Percentiles rank a stretch among this genome's conserved stretches.
Conservation (phyloP, 2,113 vertebrate genomes). For the Climacteris rufus region DNA sequence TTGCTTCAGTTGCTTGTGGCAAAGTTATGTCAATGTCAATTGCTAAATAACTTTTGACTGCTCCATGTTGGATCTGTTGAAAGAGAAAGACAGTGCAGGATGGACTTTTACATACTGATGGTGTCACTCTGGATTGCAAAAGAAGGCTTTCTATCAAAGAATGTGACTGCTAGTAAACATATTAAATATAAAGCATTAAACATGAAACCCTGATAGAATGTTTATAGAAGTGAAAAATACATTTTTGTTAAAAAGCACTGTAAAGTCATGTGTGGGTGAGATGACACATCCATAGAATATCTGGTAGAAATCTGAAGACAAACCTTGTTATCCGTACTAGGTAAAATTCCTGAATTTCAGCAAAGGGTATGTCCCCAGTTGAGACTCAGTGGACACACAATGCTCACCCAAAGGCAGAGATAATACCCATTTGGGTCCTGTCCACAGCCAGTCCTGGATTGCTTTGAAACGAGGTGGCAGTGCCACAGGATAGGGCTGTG, state of each 20-base stretch:
- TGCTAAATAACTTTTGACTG: slow-evolving; percentile 74
- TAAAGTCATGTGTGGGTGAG: not conserved
- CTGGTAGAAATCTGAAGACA: not conserved
- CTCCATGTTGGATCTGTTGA: slow-evolving; percentile 50
- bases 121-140: not conserved
- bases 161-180: not conserved
- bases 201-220: not conserved
- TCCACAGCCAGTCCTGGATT: not conserved
- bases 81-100: slow-evolving; percentile 35
- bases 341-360: not conserved
- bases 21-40: slow-evolving; percentile 84
- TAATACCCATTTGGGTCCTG: not conserved
- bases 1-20: slow-evolving; percentile 78
- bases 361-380: not conserved
- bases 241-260: not conserved
- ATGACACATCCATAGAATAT: not conserved
- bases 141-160: not conserved
- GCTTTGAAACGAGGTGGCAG: not conserved
- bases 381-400: not conserved
- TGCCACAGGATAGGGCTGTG: not conserved
- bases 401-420: not conserved
- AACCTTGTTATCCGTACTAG: not conserved
- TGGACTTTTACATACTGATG: not conserved
- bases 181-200: not conserved
- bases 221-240: not conserved